Base-by-base conservation (phyloP, 1,140 invertebrate species). In the Brachionus plicatilis region DNA sequence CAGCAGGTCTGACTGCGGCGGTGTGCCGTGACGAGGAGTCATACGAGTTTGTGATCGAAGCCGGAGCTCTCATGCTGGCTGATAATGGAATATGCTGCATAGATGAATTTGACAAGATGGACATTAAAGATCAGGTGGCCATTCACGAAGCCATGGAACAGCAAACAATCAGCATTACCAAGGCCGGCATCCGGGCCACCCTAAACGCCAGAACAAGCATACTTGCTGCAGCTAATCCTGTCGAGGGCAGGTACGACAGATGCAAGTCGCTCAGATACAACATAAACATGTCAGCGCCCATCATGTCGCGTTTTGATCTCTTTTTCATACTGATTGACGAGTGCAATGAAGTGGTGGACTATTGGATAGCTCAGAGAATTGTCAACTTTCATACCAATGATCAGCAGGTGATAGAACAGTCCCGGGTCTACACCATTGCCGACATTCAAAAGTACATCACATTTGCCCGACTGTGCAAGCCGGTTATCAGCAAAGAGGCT, bases 111-210 rank as follows among this genome's bases (percentile, higher is more conserved):
- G 98, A 99, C 88, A 99, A 99, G 91, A 99, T 99, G 98, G 97
- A 99, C 89, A 92, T 92, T 1, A 93, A 93, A 84, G 97, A 99
- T 92, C 97, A 99, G 90, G 96, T 99, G 6, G 97, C 98, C 33
- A 99, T 98, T 88, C 97, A 99, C 90, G 98, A 99, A 91, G 98
- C 97, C 68, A 99, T 99, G 98, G 98, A 99, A 92, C 98, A 99
- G 88, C 98, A 99, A 90, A 99, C 97, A 0, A 99, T 99, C 87
- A 98, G 96, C 1, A 93, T 99, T 78, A 97, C 98, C 0, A 99
- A 99, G 92, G 97, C 98, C 80, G 97, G 97, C 68, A 95, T 99
- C 0, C 93, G 96, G 88, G 92, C 98, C 1, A 99, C 97, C 0
- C 90, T 99, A 14, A 99, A 99, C 91, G 98, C 98, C 0, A 91